Base-by-base conservation (phyloP, 2,888 invertebrate genomes). In the Vanessa cardui region DNA sequence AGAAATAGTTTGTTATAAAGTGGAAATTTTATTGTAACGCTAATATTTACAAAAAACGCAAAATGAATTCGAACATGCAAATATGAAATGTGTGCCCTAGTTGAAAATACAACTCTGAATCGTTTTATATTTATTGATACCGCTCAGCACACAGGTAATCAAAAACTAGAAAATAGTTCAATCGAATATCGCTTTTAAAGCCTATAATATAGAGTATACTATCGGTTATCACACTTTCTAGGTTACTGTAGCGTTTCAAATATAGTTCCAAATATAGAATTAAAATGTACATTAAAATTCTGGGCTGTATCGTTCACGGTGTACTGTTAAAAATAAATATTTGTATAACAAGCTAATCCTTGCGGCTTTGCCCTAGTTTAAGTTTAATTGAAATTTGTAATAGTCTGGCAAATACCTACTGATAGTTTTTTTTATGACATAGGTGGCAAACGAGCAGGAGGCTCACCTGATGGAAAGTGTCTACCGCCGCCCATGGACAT, bases 191-290 rank as follows among this genome's bases (percentile, higher is more conserved):
- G 8, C 5, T 39, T 39, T 56, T 56, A 18, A 31, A 0, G 0
- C 33, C 4, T 33, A 9, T 1, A n/a, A 12, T 39, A 39, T 56
- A 39, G 20, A 39, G 56, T 12, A 18, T 39, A 56, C 5, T 9
- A 1, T 44, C 33, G 64, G 21, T 47, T 64, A 45, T 18, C 9
- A 9, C 18, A 59, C 58, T 52, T 59, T 46, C 26, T 59, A 26
- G 31, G 31, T 20, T 16, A 33, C 58, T 62, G 33, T 21, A 21
- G 20, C 69, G 60, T 64, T 70, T 63, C 66, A 60, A 69, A 65
- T 63, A 63, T 64, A 60, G 50, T 61, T 66, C 66, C 69, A 62
- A 73, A 72, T 72, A 69, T 69, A 71, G 73, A 69, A 66, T 72
- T 71, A 73, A 70, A 70, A 67, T 65, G 18, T 47, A 58, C 44